Conservation (phyloP, 2,113 vertebrate species). For the Perca fluviatilis region DNA sequence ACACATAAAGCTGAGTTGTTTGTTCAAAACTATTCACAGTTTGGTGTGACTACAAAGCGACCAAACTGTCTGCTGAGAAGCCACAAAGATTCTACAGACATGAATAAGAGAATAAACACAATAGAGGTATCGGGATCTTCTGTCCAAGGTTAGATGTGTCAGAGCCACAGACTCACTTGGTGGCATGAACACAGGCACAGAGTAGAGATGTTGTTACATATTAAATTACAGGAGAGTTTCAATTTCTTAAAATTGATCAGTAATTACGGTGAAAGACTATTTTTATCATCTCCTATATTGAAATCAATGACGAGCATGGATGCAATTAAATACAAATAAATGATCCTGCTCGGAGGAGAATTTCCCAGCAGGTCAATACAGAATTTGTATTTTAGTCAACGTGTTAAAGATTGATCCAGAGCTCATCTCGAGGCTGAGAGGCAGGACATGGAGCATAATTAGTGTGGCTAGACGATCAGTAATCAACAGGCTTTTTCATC, state of each 20-base stretch:
- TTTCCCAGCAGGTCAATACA: constrained; percentile 37
- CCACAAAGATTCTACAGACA: constrained; percentile 25
- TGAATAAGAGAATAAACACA: constrained; percentile 10
- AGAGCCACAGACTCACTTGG: neutral
- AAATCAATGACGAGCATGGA: constrained; percentile 27
- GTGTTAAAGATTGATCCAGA: constrained; percentile 51
- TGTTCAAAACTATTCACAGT: neutral
- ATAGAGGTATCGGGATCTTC: neutral
- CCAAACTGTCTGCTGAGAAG: neutral
- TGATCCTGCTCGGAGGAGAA: neutral
- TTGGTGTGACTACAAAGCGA: neutral
- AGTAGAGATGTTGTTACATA: constrained; percentile 21
- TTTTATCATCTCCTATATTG: constrained; percentile 33
- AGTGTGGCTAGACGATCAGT: neutral
- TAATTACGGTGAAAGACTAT: constrained; percentile 33
- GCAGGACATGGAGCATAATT: constrained; percentile 6
- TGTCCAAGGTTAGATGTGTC: constrained; percentile 7
- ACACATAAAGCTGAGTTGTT: neutral
- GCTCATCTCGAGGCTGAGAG: constrained; percentile 21
- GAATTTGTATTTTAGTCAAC: constrained; percentile 32
- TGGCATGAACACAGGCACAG: neutral
- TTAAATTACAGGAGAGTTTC: constrained; percentile 32
- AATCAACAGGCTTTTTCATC: constrained; percentile 51
- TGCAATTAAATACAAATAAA: constrained; percentile 44
- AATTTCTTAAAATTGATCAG: constrained; percentile 25